These are phyloP conservation scores for Otolemur garnettii DNA, from an alignment of 2,113 vertebrate genomes.

Conservation along the genomic window DNA sequence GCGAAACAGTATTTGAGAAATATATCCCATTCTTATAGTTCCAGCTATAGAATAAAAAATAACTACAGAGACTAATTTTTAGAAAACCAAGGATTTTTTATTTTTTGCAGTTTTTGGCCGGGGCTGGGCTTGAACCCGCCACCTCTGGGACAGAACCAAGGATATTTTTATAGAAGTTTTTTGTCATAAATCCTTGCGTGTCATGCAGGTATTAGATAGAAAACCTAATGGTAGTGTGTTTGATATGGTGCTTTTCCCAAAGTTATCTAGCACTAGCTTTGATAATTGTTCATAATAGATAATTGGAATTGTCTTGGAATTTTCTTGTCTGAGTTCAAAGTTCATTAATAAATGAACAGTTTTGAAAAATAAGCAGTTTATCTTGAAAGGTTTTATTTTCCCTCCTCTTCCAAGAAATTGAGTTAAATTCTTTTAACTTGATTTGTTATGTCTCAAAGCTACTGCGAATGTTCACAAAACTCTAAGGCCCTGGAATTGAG, in stretches of 20 bases:
- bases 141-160: neutral
- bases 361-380: neutral
- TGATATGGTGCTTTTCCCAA: neutral
- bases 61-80: neutral
- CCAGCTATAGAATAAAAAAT: neutral
- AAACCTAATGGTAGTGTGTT: neutral
- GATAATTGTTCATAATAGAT: neutral
- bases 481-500: neutral
- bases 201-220: neutral
- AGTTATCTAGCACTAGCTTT: neutral
- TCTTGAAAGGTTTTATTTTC: neutral
- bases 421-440: constrained; percentile 45
- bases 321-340: constrained; percentile 17
- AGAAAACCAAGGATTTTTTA: neutral
- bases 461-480: neutral
- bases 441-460: constrained; percentile 45
- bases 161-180: neutral
- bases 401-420: neutral
- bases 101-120: too few species aligned
- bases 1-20: neutral
- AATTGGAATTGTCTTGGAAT: too few species aligned
- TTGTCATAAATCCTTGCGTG: neutral
- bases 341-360: constrained; percentile 25
- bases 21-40: neutral
- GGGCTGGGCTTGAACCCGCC: too few species aligned